Evolutionary conservation across 2,113 vertebrate species (phyloP), one percentile per base, ranked within the genome.

Genomic region (Chaetodon auriga): DNA sequence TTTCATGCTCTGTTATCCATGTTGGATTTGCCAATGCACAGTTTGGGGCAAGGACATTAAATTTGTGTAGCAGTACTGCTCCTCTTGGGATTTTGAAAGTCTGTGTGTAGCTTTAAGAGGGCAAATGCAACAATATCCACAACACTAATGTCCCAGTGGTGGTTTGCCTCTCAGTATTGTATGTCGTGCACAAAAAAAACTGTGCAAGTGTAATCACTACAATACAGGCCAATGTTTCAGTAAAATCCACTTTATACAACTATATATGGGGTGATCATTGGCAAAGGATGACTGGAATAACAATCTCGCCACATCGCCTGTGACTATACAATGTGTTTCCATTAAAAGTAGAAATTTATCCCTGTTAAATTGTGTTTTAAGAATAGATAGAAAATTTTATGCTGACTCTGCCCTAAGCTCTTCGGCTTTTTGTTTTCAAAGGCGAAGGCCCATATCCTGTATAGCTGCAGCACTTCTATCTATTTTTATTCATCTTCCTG

Each of bases 11-110:
- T 21, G 23, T 62, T 62, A 45, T 70, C 36, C 57, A 43, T 43
- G 19, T 69, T 51, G 57, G 15, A 63, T 80, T 75, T 70, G 21
- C 21, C 8, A 41, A 7, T 61, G 48, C 10, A 48, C 54, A 68
- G 61, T 49, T 48, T 15, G 16, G 14, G 21, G 43, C 51, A 15
- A 74, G 36, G 23, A 62, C 23, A 54, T 45, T 80, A n/a, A 41
- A 57, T 43, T 51, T 45, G n/a, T 74, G 49, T 19, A 48, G 18
- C 8, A 46, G 12, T 8, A 16, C 55, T 80, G 43, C n/a, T 73
- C 8, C 7, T 66, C 7, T 55, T 61, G 60, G 41, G 21, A 30
- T 68, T 23, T 36, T 51, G 0, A 69, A 69, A 11, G 63, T 69
- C 15, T 58, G 23, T 51, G 11, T 41, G 0, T 2, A 21, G 38